Conservation (phyloP, 2,113 vertebrate genomes). For the Elephantulus edwardii region DNA sequence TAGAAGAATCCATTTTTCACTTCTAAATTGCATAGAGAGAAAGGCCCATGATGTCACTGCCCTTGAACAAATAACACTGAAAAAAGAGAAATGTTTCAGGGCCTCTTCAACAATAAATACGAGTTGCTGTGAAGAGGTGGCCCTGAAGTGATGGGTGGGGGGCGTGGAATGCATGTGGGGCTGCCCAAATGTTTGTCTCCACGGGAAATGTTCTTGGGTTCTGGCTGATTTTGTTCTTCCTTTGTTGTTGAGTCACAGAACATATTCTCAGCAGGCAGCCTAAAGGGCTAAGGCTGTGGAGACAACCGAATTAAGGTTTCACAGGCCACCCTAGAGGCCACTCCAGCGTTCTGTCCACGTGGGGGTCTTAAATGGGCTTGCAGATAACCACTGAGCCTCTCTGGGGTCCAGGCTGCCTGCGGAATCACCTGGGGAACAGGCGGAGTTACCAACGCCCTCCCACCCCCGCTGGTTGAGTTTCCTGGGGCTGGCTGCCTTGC, state of each 20-base stretch:
- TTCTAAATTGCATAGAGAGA: slow-evolving; percentile 18
- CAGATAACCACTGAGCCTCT: neutral
- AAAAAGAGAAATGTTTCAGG: neutral
- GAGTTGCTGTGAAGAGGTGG: neutral
- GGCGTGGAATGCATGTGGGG: neutral
- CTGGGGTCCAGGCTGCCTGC: neutral
- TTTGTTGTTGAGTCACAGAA: slow-evolving; percentile 52
- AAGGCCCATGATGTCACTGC: slow-evolving; percentile 26
- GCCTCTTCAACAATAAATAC: slow-evolving; percentile 40
- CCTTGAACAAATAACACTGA: slow-evolving; percentile 39
- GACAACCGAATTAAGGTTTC: slow-evolving; percentile 62
- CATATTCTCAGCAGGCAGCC: neutral
- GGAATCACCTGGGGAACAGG: neutral
- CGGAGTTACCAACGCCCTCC: neutral
- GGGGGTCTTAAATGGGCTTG: neutral
- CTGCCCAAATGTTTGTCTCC: slow-evolving; percentile 36
- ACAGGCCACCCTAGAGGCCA: slow-evolving; percentile 58
- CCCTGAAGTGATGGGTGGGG: neutral
- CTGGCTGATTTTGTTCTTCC: slow-evolving; percentile 31
- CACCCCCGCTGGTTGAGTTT: neutral
- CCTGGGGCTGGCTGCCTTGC: neutral
- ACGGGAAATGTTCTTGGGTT: slow-evolving; percentile 34
- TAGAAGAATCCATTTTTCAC: slow-evolving; percentile 46
- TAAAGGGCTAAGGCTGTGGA: neutral
- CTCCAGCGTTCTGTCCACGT: neutral